These are phyloP conservation scores for Caenorhabditis sp. DNA, from an alignment of 2,888 invertebrate genomes.

Conservation along the genomic window DNA sequence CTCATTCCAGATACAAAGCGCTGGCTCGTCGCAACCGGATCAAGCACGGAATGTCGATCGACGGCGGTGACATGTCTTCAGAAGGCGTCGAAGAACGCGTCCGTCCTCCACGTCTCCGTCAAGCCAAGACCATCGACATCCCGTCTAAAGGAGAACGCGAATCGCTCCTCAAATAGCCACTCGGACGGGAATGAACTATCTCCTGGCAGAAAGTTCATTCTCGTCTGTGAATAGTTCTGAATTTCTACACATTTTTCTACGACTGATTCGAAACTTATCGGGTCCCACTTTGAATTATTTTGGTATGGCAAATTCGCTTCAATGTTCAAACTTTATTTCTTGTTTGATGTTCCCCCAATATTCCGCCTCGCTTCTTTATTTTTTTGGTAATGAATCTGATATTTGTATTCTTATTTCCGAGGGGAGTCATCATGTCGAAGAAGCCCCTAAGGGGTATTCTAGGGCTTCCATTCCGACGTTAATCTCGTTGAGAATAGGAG, in stretches of 20 bases:
- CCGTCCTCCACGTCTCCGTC: conserved; percentile 56
- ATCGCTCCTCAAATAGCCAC: conserved; percentile 39
- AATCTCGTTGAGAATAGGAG: conserved; percentile 8
- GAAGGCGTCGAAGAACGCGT: conserved; percentile 34
- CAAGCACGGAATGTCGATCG: conserved; percentile 60
- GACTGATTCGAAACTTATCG: neutral
- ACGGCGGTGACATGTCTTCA: conserved; percentile 40
- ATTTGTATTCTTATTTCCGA: conserved; percentile 18
- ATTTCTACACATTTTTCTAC: neutral
- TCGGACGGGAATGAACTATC: too few relatives aligned
- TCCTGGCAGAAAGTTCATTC: too few relatives aligned
- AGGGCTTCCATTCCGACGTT: conserved; percentile 38
- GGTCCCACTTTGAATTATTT: neutral
- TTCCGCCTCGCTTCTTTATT: conserved; percentile 10
- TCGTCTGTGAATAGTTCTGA: too few relatives aligned
- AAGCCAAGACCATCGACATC: conserved; percentile 58
- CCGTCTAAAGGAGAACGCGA: conserved; percentile 38
- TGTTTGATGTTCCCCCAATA: neutral
- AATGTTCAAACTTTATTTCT: neutral
- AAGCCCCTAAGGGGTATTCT: conserved; percentile 23
- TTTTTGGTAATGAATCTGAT: conserved; percentile 38
- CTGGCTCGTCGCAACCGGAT: conserved; percentile 63
- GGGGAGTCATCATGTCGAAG: conserved; percentile 27
- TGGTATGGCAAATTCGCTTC: neutral
- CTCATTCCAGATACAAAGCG: conserved; percentile 68